These are phyloP conservation scores for Eumacrocentrus americanus DNA, from an alignment of 2,888 invertebrate species.

Conservation along the genomic window DNA sequence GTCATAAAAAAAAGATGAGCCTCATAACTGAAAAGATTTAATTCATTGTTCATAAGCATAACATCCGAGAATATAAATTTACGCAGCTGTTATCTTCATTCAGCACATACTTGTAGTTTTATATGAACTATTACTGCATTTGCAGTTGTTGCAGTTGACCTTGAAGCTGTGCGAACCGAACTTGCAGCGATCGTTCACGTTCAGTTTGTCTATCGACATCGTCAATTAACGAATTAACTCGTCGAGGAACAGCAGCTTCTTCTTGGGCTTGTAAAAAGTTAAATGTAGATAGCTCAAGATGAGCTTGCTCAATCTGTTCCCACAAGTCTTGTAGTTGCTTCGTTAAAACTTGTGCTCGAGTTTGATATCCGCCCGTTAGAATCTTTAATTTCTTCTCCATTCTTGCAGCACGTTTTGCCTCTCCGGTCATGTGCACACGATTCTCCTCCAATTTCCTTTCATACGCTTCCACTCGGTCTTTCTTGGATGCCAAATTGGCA, in stretches of 20 bases:
- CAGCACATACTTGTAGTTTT: no score
- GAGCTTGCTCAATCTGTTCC: constrained; percentile 89
- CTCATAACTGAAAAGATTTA: no score
- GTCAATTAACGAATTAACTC: constrained; percentile 88
- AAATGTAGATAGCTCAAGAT: constrained; percentile 89
- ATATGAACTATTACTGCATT: constrained; percentile 30
- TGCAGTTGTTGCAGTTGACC: constrained; percentile 65
- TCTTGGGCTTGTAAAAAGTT: constrained; percentile 89
- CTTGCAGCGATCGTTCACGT: constrained; percentile 87
- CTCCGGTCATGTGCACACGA: constrained; percentile 93
- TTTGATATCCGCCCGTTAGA: constrained; percentile 90
- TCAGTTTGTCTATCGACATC: constrained; percentile 92
- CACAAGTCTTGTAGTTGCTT: constrained; percentile 87
- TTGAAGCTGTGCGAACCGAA: constrained; percentile 78
- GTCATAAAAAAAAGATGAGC: no score
- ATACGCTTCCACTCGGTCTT: constrained; percentile 91
- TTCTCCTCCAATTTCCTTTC: constrained; percentile 93
- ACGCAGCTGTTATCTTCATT: no score
- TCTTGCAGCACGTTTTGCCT: constrained; percentile 96
- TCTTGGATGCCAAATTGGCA: constrained; percentile 93
- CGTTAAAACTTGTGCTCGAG: constrained; percentile 80
- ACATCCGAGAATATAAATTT: no score
- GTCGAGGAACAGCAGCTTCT: constrained; percentile 84
- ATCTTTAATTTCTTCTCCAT: constrained; percentile 97
- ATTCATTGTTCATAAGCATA: no score